phyloP scores from a whole-genome alignment of 2,888 invertebrate species.

The Neuroscelio doddi region DNA sequence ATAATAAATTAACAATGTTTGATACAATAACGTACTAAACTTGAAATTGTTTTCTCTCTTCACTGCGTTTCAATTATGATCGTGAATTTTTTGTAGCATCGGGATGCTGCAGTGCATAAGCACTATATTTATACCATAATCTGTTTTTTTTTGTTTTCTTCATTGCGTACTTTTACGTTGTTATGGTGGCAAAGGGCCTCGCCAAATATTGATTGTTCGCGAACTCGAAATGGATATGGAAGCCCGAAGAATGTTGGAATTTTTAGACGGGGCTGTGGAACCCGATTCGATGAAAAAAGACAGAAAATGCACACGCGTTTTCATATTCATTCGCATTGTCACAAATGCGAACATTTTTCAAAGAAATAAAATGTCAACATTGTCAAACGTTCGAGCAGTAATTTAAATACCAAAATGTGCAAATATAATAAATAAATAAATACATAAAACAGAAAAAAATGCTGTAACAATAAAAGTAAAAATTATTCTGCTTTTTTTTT shows the following conservation, averaged over 20 bases:
- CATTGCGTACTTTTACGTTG: conserved; percentile 46
- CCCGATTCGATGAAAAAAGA: conserved; percentile 35
- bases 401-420: background rate
- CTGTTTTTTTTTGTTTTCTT: background rate
- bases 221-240: conserved; percentile 70
- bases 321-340: background rate
- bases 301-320: conserved; percentile 1
- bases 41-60: no score
- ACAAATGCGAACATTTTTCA: background rate
- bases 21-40: no score
- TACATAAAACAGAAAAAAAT: background rate
- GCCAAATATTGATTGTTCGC: conserved; percentile 65
- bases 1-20: no score
- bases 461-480: no score
- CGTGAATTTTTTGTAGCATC: conserved; percentile 41
- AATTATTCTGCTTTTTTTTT: no score
- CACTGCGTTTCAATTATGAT: no score
- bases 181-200: conserved; percentile 50
- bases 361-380: no score
- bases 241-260: conserved; percentile 69
- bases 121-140: no score
- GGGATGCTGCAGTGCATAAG: background rate
- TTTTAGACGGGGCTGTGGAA: conserved; percentile 55
- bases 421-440: no score
- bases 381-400: no score